Evolutionary conservation across 2,797 vertebrate genomes (phyloP), one percentile per base, ranked within the genome.

Genomic region (Sandelia bainsii): DNA sequence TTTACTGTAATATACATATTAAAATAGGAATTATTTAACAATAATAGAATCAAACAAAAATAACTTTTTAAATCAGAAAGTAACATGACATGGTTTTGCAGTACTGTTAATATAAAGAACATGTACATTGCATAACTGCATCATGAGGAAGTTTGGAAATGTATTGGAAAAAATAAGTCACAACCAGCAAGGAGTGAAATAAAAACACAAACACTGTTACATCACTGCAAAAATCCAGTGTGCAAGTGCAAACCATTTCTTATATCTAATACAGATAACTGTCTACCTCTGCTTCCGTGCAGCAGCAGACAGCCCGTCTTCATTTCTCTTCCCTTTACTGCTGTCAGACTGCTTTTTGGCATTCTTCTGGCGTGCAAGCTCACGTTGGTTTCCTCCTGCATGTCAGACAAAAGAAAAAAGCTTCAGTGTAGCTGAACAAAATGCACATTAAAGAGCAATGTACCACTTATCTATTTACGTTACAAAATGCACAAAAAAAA

Each of bases 321-420:
- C 96, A 14, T 63, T 65, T 77, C 92, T 94, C 89, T 97, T 98
- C 44, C 95, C 94, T 91, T 97, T 98, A 65, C 73, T 72, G 0
- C 66, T 69, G 2, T 97, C 96, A 23, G 3, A 91, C 17, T 89
- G 87, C 92, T 97, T 98, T 80, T 98, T 98, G 85, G 96, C 96
- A 82, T 96, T 93, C 87, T 98, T 97, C 82, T 87, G 86, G 80
- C 96, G 96, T 72, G 97, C 96, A 82, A 97, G 95, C 89, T 98
- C 97, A 83, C 96, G 96, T 87, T 98, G 97, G 89, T 97, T 97
- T 93, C 97, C 97, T 91, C 97, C 97, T 97, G 90, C 54, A 80
- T 5, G 71, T 62, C 60, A 70, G 59, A 70, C 25, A 81, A 42
- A 44, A 65, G 8, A 25, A 1, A 45, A 44, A 23, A n/a, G 51